Conservation (phyloP, 2,888 invertebrate species). For the Pantelozetes paolii region DNA sequence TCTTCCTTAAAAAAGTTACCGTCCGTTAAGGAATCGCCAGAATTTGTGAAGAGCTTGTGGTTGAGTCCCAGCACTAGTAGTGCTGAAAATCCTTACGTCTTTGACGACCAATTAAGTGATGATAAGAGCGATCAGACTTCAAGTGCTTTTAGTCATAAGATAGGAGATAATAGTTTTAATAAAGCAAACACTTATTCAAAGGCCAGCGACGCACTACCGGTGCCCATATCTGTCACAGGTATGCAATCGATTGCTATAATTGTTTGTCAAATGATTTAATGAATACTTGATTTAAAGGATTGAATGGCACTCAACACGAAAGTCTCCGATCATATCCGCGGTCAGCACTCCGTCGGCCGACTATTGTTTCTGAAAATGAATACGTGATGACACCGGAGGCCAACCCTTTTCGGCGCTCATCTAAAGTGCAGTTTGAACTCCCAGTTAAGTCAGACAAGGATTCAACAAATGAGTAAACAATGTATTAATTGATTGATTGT, state of each 20-base stretch:
- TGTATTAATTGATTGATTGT: too few species aligned
- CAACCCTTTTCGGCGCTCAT: not conserved
- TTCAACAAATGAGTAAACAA: too few species aligned
- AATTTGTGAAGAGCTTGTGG: not conserved
- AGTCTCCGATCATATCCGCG: constrained; percentile 14
- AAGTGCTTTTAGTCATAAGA: too few species aligned
- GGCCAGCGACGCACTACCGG: too few species aligned
- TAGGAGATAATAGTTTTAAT: too few species aligned
- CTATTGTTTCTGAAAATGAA: not conserved
- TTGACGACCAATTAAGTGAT: not conserved
- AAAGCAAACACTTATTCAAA: too few species aligned
- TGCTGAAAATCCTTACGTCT: not conserved
- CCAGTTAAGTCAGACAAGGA: not conserved
- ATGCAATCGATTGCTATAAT: too few species aligned
- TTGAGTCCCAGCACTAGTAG: not conserved
- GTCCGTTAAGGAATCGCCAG: not conserved
- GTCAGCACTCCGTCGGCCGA: not conserved
- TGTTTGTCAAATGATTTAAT: too few species aligned
- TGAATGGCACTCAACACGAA: constrained; percentile 15
- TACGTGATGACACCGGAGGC: not conserved
- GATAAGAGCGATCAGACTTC: too few species aligned
- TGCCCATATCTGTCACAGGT: not conserved
- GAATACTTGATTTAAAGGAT: too few species aligned
- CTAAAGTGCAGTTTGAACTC: not conserved
- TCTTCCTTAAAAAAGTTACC: not conserved